Base-by-base conservation (phyloP, 1,140 invertebrate genomes). In the Meloidogyne floridensis region DNA sequence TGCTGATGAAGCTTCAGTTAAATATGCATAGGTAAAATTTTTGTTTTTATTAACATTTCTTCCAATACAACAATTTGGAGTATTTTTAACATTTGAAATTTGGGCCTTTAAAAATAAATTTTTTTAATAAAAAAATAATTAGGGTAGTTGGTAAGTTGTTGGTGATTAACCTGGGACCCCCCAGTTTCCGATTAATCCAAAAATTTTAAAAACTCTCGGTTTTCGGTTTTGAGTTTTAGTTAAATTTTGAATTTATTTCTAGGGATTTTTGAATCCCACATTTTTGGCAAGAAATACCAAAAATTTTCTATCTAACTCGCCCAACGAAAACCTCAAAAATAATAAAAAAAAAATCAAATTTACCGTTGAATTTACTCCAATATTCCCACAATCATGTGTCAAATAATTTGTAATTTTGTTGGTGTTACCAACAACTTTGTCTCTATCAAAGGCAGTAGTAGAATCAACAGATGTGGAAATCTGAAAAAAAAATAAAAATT, bases 1-100 rank as follows among this genome's bases (percentile, higher is more conserved):
- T 8, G 80, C 75, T 0, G 80, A 81, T n/a, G 80, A 81, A 2
- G 80, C 80, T 72, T 81, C 80, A 43, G 80, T 81, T n/a, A 75
- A 72, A 72, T 81, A 81, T 13, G 59, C 7, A 47, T 71, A 71
- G 9, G 65, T 20, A 51, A 71, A 79, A 75, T 51, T 75, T 15
- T 7, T 77, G 8, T 72, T 69, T 32, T 79, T 79, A 51, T 43
- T 10, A 32, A 32, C 32, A 69, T 18, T 72, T 2, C 43, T 72
- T 56, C 75, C 53, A 71, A 43, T 47, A 5, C 13, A 7, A n/a
- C 32, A 32, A 32, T 32, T 47, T 54, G 18, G 18, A 6, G n/a
- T 5, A 4, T 51, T 51, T 54, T 18, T 15, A 74, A 18, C 15
- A 18, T n/a, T 15, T 18, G 11, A 6, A 7, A 7, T n/a, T n/a